Evolutionary conservation across 2,888 invertebrate species (phyloP).

Genomic region (Ophion obscuratus): DNA sequence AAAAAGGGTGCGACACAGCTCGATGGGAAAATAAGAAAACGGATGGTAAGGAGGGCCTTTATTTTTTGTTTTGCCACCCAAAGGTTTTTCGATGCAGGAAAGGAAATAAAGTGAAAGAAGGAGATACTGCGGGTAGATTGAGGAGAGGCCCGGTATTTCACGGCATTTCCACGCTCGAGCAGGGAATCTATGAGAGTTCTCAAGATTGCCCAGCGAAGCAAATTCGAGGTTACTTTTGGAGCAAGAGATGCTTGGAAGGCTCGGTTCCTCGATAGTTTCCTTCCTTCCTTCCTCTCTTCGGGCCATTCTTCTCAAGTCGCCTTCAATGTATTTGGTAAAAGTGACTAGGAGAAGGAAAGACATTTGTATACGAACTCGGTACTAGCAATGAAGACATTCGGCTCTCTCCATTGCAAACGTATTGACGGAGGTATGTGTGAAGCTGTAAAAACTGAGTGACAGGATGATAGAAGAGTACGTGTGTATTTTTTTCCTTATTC

Average conservation of each 20-base stretch:
- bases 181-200: constrained; percentile 73
- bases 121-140: constrained; percentile 40
- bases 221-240: constrained; percentile 76
- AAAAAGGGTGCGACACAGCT: constrained; percentile 2
- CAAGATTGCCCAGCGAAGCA: constrained; percentile 74
- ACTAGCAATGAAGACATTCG: constrained; percentile 70
- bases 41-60: constrained; percentile 37
- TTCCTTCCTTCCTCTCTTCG: constrained; percentile 65
- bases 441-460: constrained; percentile 63
- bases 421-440: constrained; percentile 71
- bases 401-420: constrained; percentile 72
- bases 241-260: constrained; percentile 66
- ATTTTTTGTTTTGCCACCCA: constrained; percentile 48
- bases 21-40: constrained; percentile 39
- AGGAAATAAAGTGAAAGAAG: constrained; percentile 34
- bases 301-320: constrained; percentile 57
- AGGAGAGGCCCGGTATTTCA: constrained; percentile 68
- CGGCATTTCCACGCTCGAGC: constrained; percentile 71
- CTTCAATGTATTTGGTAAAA: constrained; percentile 54
- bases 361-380: constrained; percentile 2
- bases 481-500: constrained; percentile 32
- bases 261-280: constrained; percentile 65
- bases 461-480: constrained; percentile 51
- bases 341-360: constrained; percentile 47
- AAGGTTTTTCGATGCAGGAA: constrained; percentile 45